A percentile compares a stretch with the other conserved stretches of the same genome.
phyloP scores from a whole-genome alignment of 2,797 vertebrate genomes.

The Rhadinocentrus ornatus region DNA sequence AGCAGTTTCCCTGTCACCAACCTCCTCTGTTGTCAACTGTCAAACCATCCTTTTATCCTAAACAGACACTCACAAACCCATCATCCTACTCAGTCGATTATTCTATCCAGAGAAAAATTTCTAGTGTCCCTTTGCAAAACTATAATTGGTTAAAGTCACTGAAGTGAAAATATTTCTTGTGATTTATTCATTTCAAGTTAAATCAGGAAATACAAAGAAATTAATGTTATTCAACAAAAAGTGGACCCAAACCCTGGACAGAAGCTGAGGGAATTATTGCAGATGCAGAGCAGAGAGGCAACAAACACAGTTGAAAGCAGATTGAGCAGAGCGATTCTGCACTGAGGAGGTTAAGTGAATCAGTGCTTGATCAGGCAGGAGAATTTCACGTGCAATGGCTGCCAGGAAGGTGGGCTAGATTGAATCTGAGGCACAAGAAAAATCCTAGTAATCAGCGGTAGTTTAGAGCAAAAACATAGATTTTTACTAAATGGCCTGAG shows the following conservation, averaged over 20 bases:
- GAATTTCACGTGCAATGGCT: neutral
- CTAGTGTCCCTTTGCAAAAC: too few species aligned
- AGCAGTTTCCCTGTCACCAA: slow-evolving; percentile 1
- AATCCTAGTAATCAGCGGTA: slow-evolving; percentile 1
- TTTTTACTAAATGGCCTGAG: neutral
- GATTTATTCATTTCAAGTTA: neutral
- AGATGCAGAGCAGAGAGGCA: neutral
- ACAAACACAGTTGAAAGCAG: neutral
- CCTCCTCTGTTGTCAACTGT: slow-evolving; percentile 12
- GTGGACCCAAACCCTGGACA: too few species aligned
- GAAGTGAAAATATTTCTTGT: neutral
- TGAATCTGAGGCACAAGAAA: neutral
- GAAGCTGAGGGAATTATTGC: too few species aligned
- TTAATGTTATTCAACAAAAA: neutral
- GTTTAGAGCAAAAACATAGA: neutral
- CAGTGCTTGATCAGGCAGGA: neutral
- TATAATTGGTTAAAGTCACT: too few species aligned
- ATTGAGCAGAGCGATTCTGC: neutral
- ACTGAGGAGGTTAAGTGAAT: neutral
- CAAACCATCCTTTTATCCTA: neutral
- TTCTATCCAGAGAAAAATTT: too few species aligned
- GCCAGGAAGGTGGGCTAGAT: neutral
- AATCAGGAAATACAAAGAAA: neutral
- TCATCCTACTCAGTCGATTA: too few species aligned
- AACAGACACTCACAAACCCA: too few species aligned